Conservation (phyloP, 2,797 vertebrate genomes). For the Ficedula albicollis region DNA sequence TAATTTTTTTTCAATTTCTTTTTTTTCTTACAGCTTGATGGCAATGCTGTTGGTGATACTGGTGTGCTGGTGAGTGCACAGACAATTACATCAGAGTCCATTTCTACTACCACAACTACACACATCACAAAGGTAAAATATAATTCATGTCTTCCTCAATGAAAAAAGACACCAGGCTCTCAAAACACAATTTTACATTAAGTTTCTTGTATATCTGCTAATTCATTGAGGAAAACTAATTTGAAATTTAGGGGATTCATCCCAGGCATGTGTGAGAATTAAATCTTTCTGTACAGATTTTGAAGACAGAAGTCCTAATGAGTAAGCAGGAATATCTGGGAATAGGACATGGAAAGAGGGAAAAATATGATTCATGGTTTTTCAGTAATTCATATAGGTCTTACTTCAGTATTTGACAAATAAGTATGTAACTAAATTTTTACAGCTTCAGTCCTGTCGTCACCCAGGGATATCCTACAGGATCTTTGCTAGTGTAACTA, state of each 20-base stretch:
- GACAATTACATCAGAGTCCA: conserved; percentile 95
- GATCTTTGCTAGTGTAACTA: not conserved
- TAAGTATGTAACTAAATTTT: not conserved
- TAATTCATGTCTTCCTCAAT: not conserved
- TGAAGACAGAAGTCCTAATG: not conserved
- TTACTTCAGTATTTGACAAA: not conserved
- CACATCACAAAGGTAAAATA: conserved; percentile 95
- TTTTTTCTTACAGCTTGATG: conserved; percentile 82
- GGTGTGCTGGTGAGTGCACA: conserved; percentile 94
- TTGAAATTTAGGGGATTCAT: not conserved
- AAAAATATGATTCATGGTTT: not conserved
- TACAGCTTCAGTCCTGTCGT: not conserved
- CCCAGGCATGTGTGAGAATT: not conserved
- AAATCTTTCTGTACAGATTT: not conserved
- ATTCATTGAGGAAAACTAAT: not conserved
- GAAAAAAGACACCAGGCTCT: not conserved
- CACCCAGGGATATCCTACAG: not conserved
- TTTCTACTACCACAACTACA: conserved; percentile 97
- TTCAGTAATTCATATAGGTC: not conserved
- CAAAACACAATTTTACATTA: not conserved
- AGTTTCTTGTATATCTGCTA: not conserved
- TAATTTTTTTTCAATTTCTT: not conserved
- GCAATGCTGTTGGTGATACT: conserved; percentile 82
- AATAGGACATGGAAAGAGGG: not conserved
- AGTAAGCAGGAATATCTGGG: not conserved